phyloP scores from a whole-genome alignment of 2,113 vertebrate species.

The Heteronetta atricapilla region DNA sequence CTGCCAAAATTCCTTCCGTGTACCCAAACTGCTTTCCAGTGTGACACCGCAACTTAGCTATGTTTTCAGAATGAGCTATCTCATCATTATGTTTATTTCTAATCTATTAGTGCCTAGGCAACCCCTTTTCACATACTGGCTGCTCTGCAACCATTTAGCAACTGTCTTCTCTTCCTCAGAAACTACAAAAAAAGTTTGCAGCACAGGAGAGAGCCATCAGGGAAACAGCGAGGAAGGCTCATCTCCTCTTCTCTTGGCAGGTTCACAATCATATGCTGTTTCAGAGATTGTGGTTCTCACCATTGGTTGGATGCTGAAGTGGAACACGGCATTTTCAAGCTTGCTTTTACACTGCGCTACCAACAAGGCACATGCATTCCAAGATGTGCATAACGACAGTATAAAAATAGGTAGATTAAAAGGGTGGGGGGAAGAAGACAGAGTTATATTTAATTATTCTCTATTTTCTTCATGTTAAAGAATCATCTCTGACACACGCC shows the following conservation, averaged over 20 bases:
- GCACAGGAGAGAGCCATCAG: not conserved
- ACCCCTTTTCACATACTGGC: not conserved
- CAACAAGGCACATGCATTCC: not conserved
- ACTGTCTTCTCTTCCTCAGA: not conserved
- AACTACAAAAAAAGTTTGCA: not conserved
- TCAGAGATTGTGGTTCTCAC: not conserved
- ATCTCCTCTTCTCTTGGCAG: not conserved
- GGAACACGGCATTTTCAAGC: not conserved
- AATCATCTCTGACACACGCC: not conserved
- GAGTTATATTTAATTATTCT: not conserved
- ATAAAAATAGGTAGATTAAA: not conserved
- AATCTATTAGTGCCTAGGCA: not conserved
- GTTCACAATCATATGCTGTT: not conserved
- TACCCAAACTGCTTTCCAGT: not conserved
- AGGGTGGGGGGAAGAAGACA: not conserved
- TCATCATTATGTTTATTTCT: not conserved
- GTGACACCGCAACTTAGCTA: not conserved
- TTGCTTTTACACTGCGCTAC: not conserved
- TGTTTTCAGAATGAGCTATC: not conserved
- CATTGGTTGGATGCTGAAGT: not conserved
- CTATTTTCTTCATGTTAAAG: not conserved
- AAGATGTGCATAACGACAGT: rapidly evolving
- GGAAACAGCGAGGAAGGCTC: not conserved
- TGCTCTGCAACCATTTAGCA: not conserved
- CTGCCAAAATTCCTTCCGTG: not conserved